phyloP scores from a whole-genome alignment of 1,140 invertebrate species.

The Mesaphorura yosii region DNA sequence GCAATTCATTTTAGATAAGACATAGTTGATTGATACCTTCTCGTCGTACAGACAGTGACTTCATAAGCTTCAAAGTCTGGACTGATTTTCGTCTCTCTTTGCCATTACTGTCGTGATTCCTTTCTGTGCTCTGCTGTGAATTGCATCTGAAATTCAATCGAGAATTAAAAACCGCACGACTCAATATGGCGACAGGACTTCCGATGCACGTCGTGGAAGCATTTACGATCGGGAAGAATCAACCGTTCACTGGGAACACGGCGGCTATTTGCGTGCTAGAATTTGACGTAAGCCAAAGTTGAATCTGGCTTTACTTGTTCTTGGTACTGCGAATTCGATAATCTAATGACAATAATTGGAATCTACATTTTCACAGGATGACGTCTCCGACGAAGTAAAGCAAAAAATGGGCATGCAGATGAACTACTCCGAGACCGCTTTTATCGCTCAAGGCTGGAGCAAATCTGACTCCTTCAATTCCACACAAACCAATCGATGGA shows the following conservation, averaged over 20 bases:
- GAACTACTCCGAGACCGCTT: slow-evolving; percentile 50
- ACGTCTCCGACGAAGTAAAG: slow-evolving; percentile 36
- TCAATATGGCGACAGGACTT: too few relatives aligned
- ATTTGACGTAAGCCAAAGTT: slow-evolving; percentile 25
- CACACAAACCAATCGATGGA: neutral
- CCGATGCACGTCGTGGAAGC: slow-evolving; percentile 44
- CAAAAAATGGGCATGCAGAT: slow-evolving; percentile 46
- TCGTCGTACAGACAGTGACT: too few relatives aligned
- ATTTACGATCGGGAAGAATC: slow-evolving; percentile 36
- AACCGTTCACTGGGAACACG: slow-evolving; percentile 43
- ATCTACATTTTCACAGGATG: slow-evolving; percentile 8
- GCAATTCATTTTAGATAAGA: too few relatives aligned
- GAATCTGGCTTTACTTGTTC: neutral
- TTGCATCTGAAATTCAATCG: too few relatives aligned
- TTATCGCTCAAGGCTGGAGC: slow-evolving; percentile 33
- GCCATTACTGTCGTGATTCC: too few relatives aligned
- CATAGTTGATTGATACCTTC: too few relatives aligned
- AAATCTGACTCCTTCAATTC: neutral
- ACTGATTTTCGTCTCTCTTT: too few relatives aligned
- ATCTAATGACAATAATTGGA: neutral
- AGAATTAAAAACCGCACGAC: too few relatives aligned
- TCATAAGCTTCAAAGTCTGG: too few relatives aligned
- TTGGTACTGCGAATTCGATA: neutral
- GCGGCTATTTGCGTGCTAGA: slow-evolving; percentile 43
- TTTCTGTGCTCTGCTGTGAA: too few relatives aligned